These are phyloP conservation scores for Venturia canescens DNA, from an alignment of 1,140 invertebrate genomes.

Conservation along the genomic window DNA sequence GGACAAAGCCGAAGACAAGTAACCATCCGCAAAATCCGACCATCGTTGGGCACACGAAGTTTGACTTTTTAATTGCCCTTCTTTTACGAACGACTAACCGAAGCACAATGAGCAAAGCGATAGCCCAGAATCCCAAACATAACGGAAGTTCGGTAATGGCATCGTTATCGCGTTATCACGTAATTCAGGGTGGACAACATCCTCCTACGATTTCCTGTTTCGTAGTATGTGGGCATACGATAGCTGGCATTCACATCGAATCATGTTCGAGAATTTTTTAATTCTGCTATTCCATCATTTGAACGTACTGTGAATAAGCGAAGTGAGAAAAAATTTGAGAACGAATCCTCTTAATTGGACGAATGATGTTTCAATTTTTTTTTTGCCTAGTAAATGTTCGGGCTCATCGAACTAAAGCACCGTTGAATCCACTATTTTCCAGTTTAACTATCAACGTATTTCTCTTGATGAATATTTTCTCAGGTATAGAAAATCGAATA, in stretches of 20 bases:
- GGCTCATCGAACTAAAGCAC: no score
- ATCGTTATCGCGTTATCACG: background rate
- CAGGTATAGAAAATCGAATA: no score
- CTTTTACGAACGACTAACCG: background rate
- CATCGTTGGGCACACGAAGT: background rate
- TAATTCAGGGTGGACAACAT: background rate
- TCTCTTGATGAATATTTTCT: no score
- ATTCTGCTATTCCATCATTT: background rate
- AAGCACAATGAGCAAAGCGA: background rate
- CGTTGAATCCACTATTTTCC: no score
- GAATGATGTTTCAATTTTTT: no score
- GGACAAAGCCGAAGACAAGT: background rate
- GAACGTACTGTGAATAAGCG: no score
- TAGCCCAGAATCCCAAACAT: background rate
- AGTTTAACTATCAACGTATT: no score
- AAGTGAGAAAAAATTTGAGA: no score
- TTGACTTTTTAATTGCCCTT: background rate
- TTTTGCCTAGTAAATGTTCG: no score
- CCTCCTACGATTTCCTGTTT: background rate
- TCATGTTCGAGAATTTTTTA: background rate
- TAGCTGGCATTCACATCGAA: background rate
- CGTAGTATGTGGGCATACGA: background rate
- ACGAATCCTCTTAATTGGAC: no score
- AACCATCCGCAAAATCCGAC: background rate
- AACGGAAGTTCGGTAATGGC: background rate